Base-by-base conservation (phyloP, 2,113 vertebrate species). In the Colinus virginianus region DNA sequence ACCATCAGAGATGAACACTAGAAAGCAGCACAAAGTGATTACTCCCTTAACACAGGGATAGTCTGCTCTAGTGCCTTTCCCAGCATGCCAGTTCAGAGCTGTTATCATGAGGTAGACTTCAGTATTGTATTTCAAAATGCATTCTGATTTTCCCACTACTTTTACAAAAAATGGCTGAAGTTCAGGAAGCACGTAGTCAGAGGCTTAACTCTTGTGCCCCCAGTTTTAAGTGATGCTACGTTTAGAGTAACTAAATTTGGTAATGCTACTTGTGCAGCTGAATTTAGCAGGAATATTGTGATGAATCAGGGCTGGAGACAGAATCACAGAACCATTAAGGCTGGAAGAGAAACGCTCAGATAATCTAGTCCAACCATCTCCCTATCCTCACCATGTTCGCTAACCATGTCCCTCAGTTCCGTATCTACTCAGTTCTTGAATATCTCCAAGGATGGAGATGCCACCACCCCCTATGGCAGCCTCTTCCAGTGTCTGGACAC, bases 21-120 rank as follows among this genome's bases (percentile, higher is more conserved):
- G 89, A 94, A 92, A 95, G 93, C 76, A 84, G 72, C 72, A 88
- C 82, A 94, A 76, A 76, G 86, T 93, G 85, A 93, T 96, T 94
- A 76, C 66, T 91, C 67, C 51, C 76, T 90, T 43, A 61, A 13
- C 12, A 3, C 51, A 2, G 18, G 72, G 51, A 70, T 74, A 78
- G 76, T 38, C 93, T 86, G 76, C 48, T 90, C 30, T 74, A 69
- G 82, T 84, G 88, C 88, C 93, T 93, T 91, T 94, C 93, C 92
- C 91, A 94, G 93, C 53, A 45, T 83, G 79, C 56, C 43, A 58
- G 82, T 90, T 93, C 72, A 78, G 85, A 90, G 85, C 82, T 86
- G 87, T 83, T 90, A 72, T 64, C 67, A 87, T 92, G 87, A 95
- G 82, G 72, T 69, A 88, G 79, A 43, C 58, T 92, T 48, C 76